phyloP scores from a whole-genome alignment of 2,888 invertebrate genomes.

The Malthinus seriepunctatus region DNA sequence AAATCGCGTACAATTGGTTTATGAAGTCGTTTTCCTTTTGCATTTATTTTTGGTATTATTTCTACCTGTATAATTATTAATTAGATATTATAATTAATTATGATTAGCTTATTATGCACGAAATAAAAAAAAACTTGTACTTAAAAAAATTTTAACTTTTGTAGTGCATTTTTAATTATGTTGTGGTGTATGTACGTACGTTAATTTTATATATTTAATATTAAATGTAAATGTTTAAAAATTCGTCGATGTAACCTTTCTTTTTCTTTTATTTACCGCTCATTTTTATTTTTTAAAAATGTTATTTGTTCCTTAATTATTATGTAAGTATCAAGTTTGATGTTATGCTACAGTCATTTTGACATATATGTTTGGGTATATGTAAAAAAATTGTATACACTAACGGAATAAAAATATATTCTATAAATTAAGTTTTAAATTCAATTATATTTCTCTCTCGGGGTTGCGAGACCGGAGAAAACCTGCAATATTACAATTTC shows the following conservation, averaged over 20 bases:
- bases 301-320: neutral
- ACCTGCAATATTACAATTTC: too few relatives aligned
- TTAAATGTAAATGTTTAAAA: conserved; percentile 12
- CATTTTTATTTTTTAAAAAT: neutral
- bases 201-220: conserved; percentile 10
- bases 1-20: conserved; percentile 9
- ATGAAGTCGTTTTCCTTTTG: conserved; percentile 8
- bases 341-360: conserved; percentile 5
- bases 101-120: conserved; percentile 10
- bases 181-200: conserved; percentile 7
- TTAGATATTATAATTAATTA: conserved; percentile 10
- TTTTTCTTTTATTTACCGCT: conserved; percentile 3
- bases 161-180: conserved; percentile 6
- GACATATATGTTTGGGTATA: conserved; percentile 18
- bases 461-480: too few relatives aligned
- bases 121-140: conserved; percentile 2
- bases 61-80: conserved; percentile 7
- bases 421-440: neutral
- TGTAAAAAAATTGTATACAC: conserved; percentile 22
- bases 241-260: conserved; percentile 7
- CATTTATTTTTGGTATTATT: conserved; percentile 10
- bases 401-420: conserved; percentile 15
- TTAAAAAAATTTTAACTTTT: conserved; percentile 6
- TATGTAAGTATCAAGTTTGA: conserved; percentile 1
- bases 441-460: too few relatives aligned